Evolutionary conservation across 2,888 invertebrate species (phyloP).

Genomic region (Dicranocentrus wangi): DNA sequence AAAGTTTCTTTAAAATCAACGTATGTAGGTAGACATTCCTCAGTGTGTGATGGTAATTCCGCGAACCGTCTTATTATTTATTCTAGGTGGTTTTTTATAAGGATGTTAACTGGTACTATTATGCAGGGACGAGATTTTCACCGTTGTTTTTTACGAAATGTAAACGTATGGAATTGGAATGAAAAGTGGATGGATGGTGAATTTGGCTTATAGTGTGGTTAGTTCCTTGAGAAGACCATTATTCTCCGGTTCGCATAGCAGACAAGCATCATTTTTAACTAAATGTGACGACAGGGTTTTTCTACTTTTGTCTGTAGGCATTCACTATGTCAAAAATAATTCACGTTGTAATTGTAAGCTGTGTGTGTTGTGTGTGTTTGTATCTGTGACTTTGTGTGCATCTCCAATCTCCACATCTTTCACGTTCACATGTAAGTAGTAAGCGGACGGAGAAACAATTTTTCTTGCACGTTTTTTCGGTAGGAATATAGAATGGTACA

Average conservation of each 20-base stretch:
- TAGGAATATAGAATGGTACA: conserved; percentile 4
- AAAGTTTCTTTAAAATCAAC: conserved; percentile 41
- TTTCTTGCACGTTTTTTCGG: not conserved
- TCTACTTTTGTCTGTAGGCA: conserved; percentile 47
- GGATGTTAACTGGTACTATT: conserved; percentile 51
- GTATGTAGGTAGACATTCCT: conserved; percentile 5
- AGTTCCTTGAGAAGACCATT: conserved; percentile 63
- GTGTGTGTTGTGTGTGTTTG: conserved; percentile 18
- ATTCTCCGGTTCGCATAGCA: conserved; percentile 67
- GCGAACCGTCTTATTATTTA: conserved; percentile 61
- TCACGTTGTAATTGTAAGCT: conserved; percentile 41
- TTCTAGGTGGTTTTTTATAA: conserved; percentile 58
- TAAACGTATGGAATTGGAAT: conserved; percentile 62
- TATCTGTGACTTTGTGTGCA: too few species aligned
- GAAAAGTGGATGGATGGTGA: conserved; percentile 34
- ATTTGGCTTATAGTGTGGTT: conserved; percentile 6
- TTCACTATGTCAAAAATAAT: conserved; percentile 40
- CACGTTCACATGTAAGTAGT: conserved; percentile 30
- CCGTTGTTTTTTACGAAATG: conserved; percentile 58
- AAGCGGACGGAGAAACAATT: not conserved
- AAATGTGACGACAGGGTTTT: conserved; percentile 23
- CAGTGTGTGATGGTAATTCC: conserved; percentile 45
- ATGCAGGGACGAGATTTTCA: conserved; percentile 58
- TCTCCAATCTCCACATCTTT: too few species aligned
- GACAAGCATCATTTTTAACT: conserved; percentile 48